phyloP scores from a whole-genome alignment of 2,888 invertebrate genomes.

The Listrodromus nycthemerus region DNA sequence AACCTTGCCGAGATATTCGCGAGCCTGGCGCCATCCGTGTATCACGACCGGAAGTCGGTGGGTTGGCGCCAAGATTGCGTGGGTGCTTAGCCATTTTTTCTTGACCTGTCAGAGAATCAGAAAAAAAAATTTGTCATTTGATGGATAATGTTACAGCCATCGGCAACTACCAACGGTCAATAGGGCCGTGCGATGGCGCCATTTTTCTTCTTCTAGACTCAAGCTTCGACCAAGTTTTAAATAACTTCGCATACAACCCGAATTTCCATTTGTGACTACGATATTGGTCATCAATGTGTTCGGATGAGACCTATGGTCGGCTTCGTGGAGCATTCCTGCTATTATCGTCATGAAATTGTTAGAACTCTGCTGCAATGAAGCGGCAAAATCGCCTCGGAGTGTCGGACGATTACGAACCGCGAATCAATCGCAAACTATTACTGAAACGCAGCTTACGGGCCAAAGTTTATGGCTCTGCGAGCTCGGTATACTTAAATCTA shows the following conservation, averaged over 20 bases:
- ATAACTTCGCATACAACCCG: not conserved
- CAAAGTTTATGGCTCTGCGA: not conserved
- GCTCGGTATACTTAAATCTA: not conserved
- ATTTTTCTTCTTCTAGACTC: not conserved
- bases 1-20: slow-evolving; percentile 29
- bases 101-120: not conserved
- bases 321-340: not conserved
- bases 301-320: not conserved
- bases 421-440: not conserved
- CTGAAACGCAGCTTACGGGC: not conserved
- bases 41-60: not conserved
- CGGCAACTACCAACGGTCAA: not conserved
- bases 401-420: not conserved
- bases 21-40: slow-evolving; percentile 61
- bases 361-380: not conserved
- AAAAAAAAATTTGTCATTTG: not conserved
- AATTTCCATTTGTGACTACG: not conserved
- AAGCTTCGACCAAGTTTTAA: not conserved
- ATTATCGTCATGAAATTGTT: not conserved
- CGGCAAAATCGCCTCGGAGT: not conserved
- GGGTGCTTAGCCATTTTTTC: slow-evolving; percentile 22
- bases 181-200: not conserved
- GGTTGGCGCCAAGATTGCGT: slow-evolving; percentile 2
- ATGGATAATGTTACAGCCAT: not conserved
- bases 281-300: not conserved